phyloP scores from a whole-genome alignment of 2,113 vertebrate species.

The Carettochelys insculpta region DNA sequence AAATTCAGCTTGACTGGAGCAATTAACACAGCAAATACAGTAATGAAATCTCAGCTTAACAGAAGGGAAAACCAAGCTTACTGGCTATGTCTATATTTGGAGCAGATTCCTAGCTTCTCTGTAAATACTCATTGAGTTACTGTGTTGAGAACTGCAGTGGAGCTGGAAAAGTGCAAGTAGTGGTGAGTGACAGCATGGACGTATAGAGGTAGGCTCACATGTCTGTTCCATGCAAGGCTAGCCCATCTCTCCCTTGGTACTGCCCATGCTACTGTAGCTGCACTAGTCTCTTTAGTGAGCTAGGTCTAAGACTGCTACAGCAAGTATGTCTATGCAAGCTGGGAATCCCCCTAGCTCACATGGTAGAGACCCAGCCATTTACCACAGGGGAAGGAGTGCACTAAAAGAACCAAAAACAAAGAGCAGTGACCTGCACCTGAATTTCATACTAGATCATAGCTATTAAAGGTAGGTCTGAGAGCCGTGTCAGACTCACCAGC shows the following conservation, averaged over 20 bases:
- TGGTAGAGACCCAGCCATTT: neutral
- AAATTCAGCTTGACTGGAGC: neutral
- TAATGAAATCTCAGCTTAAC: neutral
- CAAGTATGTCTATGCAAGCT: neutral
- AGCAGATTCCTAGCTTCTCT: neutral
- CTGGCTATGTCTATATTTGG: neutral
- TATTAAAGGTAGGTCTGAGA: neutral
- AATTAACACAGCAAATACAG: neutral
- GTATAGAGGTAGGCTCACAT: neutral
- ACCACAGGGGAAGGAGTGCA: neutral
- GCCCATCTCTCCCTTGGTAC: neutral
- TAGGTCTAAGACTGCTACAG: neutral
- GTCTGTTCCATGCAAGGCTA: neutral
- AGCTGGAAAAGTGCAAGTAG: neutral
- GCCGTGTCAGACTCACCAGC: conserved; percentile 80
- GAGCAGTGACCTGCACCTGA: neutral
- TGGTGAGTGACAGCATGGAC: neutral
- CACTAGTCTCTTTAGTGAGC: neutral
- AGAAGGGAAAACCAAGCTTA: neutral
- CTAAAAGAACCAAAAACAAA: no score
- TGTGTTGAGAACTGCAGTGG: neutral
- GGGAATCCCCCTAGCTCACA: neutral
- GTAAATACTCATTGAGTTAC: neutral
- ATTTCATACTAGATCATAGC: neutral
- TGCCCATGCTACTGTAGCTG: neutral